phyloP scores from a whole-genome alignment of 2,113 vertebrate genomes.

The Vanacampus margaritifer region DNA sequence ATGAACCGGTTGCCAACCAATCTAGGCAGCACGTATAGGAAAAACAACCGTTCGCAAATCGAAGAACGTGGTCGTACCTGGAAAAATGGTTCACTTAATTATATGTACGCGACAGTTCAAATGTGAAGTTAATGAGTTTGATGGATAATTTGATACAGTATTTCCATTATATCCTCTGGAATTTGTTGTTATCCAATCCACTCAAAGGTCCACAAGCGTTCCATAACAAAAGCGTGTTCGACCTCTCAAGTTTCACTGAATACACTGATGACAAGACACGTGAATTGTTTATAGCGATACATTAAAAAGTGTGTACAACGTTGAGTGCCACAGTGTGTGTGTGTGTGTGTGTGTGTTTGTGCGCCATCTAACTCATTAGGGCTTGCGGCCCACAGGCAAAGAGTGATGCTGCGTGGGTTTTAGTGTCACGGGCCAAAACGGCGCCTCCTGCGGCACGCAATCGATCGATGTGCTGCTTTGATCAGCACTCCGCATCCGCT shows the following conservation, averaged over 20 bases:
- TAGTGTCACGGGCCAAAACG: conserved; percentile 66
- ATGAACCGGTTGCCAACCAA: too few relatives aligned
- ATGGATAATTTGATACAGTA: too few relatives aligned
- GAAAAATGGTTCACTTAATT: too few relatives aligned
- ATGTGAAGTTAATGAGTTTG: too few relatives aligned
- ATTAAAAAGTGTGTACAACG: conserved; percentile 33
- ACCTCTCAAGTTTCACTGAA: neutral
- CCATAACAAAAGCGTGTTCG: neutral
- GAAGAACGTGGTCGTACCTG: too few relatives aligned
- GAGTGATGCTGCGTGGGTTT: conserved; percentile 66
- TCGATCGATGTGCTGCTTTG: conserved; percentile 65
- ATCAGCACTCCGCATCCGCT: conserved; percentile 55
- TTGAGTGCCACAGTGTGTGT: conserved; percentile 17
- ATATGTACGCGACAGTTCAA: too few relatives aligned
- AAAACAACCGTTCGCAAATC: too few relatives aligned
- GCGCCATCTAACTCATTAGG: conserved; percentile 59
- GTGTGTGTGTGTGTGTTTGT: conserved; percentile 21
- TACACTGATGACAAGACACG: neutral
- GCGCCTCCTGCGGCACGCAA: conserved; percentile 60
- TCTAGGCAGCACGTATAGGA: too few relatives aligned
- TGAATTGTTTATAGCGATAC: conserved; percentile 47
- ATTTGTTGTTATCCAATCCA: neutral
- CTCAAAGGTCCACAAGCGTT: neutral
- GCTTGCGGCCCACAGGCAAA: conserved; percentile 57
- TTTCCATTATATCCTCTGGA: neutral